Base-by-base conservation (phyloP, 2,888 invertebrate species). In the Nomada ruficornis region DNA sequence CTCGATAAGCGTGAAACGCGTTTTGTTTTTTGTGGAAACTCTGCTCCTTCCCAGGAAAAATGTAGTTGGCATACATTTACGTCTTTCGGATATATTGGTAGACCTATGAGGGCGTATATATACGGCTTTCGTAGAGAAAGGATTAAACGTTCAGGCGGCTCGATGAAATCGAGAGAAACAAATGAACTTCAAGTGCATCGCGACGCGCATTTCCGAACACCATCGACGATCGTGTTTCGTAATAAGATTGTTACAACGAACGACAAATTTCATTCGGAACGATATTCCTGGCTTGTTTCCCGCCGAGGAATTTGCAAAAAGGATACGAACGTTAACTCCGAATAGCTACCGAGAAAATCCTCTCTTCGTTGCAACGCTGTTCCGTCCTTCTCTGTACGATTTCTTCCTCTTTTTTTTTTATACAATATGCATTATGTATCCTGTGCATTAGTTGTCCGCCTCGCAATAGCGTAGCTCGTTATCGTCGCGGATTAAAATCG, bases 401-500 rank as follows among this genome's bases (percentile, higher is more conserved):
- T 13, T 29, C 26, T 57, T 13, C 2, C 18, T 15, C 15, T 20
- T 20, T 4, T 63, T 55, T 10, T 55, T 10, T 18, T 29, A 23
- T 68, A 68, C 42, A 15, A n/a, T 23, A 59, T 60, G 50, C 59
- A 62, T 69, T 57, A 47, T 76, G 62, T 60, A 69, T 77, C 60
- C 26, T 15, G 70, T 52, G 20, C 23, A 60, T 63, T 57, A 59
- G 44, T 60, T 23, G 57, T 15, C 74, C 36, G 42, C 36, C 57
- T 29, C 69, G 67, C 36, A 29, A 57, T 59, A 44, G n/a, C 26
- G 26, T 26, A 36, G 26, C 55, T 13, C n/a, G 55, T 83, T 78
- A 83, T 83, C 83, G 86, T 65, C 20, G 47, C 65, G 82, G 90
- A 87, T 91, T 90, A 87, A 80, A 84, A 90, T 90, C 84, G 74